These are phyloP conservation scores for Himalopsyche tibetana DNA, from an alignment of 2,888 invertebrate genomes.

Conservation along the genomic window DNA sequence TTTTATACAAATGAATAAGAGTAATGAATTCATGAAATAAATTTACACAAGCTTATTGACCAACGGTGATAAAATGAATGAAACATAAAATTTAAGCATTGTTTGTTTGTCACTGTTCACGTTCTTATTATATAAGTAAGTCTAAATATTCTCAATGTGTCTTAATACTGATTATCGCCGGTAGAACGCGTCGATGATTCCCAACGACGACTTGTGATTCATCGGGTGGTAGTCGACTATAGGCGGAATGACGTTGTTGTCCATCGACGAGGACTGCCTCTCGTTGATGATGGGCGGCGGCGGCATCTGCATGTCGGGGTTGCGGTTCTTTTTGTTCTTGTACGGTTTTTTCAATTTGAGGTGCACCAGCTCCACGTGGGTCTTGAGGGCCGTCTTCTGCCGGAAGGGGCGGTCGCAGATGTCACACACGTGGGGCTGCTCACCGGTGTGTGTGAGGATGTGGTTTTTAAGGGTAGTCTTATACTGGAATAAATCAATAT, in stretches of 20 bases:
- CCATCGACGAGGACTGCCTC: slow-evolving; percentile 27
- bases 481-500: slow-evolving; percentile 69
- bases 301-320: slow-evolving; percentile 13
- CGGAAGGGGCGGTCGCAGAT: slow-evolving; percentile 68
- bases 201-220: slow-evolving; percentile 27
- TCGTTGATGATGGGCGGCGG: slow-evolving; percentile 1
- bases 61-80: too few relatives aligned
- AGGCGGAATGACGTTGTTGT: neutral
- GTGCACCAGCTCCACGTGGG: slow-evolving; percentile 31
- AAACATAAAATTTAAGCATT: too few relatives aligned
- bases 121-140: neutral
- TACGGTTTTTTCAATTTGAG: slow-evolving; percentile 35
- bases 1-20: neutral
- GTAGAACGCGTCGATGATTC: slow-evolving; percentile 12
- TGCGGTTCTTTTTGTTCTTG: slow-evolving; percentile 24
- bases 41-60: neutral
- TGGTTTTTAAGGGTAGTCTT: slow-evolving; percentile 73
- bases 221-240: slow-evolving; percentile 11
- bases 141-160: neutral
- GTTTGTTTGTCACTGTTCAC: neutral
- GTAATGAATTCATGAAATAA: neutral
- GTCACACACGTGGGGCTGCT: slow-evolving; percentile 71
- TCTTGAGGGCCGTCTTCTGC: slow-evolving; percentile 21
- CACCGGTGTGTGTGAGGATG: slow-evolving; percentile 71
- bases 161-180: slow-evolving; percentile 25